A percentile compares a stretch with the other conserved stretches of the same genome.
Conservation (phyloP, 2,113 vertebrate genomes). For the Canis aureus region DNA sequence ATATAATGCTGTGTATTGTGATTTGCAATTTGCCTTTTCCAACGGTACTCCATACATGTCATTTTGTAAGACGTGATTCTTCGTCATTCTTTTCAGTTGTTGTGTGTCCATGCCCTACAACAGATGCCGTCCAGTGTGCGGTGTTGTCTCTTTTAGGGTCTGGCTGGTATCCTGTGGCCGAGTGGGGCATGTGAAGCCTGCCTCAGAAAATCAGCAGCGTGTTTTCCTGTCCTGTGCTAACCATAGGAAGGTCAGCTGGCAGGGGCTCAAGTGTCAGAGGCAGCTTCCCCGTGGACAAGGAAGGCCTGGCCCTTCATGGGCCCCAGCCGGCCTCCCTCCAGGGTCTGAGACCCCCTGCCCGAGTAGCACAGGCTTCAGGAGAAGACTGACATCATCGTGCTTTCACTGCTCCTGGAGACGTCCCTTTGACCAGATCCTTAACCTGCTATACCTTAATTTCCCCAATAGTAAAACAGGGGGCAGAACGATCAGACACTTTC, state of each 20-base stretch:
- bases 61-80: neutral
- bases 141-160: neutral
- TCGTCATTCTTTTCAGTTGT: neutral
- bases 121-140: neutral
- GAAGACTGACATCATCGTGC: no score
- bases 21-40: neutral
- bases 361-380: neutral
- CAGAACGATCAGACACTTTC: neutral
- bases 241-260: neutral
- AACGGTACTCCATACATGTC: neutral
- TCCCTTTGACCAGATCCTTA: neutral
- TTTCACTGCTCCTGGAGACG: neutral
- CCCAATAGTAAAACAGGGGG: neutral
- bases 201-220: neutral
- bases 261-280: neutral
- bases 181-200: no score
- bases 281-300: neutral
- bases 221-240: neutral
- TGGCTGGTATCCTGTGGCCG: rapidly evolving
- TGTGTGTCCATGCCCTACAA: rapidly evolving
- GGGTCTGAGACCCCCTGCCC: neutral
- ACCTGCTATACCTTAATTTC: neutral
- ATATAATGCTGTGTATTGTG: neutral
- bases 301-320: neutral
- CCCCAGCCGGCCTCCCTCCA: neutral